Conservation (phyloP, 2,113 vertebrate genomes). For the Podarcis cretensis region DNA sequence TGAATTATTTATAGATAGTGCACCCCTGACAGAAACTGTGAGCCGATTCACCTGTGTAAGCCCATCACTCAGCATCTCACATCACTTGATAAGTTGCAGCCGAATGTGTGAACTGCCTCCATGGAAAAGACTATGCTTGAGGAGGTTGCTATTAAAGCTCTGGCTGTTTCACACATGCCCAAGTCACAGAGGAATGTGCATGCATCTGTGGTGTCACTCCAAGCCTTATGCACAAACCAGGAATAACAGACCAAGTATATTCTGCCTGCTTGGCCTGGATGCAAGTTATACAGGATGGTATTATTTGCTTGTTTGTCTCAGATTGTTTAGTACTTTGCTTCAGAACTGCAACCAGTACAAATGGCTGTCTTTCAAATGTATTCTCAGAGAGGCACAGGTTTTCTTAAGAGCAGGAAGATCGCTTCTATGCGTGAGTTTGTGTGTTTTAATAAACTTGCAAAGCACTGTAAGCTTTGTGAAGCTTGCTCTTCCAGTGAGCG, state of each 20-base stretch:
- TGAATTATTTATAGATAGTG: background rate
- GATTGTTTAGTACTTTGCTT: background rate
- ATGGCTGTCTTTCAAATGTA: background rate
- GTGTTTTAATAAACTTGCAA: background rate
- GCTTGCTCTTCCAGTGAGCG: background rate
- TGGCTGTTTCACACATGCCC: background rate
- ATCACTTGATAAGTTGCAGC: background rate
- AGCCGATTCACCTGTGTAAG: background rate
- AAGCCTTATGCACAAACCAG: constrained; percentile 18
- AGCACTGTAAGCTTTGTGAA: background rate
- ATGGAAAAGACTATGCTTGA: background rate
- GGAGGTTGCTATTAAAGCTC: background rate
- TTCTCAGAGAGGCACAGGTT: background rate
- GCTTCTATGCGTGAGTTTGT: background rate
- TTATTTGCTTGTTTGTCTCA: background rate
- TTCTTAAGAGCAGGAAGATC: background rate
- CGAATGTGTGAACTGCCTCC: background rate
- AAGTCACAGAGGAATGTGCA: background rate
- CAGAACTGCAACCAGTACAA: background rate
- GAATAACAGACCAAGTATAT: constrained; percentile 17
- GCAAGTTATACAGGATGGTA: background rate
- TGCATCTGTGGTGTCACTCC: background rate
- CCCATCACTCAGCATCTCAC: background rate
- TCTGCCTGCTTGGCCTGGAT: constrained; percentile 12
- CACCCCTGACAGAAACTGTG: background rate